phyloP scores from a whole-genome alignment of 2,113 vertebrate genomes.

The Lates calcarifer region DNA sequence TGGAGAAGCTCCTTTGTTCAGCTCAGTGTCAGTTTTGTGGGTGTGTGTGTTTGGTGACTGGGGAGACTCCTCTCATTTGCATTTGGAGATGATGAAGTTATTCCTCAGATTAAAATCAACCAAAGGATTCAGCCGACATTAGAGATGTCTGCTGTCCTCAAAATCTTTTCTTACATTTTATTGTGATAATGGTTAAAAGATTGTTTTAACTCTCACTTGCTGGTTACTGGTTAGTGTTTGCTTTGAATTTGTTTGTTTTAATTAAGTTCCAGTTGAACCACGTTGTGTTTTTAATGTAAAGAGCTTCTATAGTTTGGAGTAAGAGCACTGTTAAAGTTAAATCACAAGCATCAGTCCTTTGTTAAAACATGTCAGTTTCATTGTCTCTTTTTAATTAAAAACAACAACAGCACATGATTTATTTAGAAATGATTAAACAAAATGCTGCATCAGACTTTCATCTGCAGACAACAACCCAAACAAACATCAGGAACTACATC shows the following conservation, averaged over 20 bases:
- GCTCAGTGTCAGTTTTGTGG: not conserved
- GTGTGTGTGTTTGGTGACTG: not conserved
- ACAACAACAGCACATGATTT: not conserved
- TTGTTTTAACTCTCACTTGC: not conserved
- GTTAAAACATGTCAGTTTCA: too few relatives aligned
- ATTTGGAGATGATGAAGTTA: not conserved
- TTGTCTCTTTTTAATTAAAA: not conserved
- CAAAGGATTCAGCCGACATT: not conserved
- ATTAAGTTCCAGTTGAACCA: not conserved
- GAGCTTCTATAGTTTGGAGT: not conserved
- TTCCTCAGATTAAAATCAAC: slow-evolving; percentile 11
- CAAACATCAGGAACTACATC: not conserved
- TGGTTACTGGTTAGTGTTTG: too few relatives aligned
- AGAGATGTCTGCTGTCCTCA: not conserved
- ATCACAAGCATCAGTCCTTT: too few relatives aligned
- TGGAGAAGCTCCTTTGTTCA: not conserved
- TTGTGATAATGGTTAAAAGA: too few relatives aligned
- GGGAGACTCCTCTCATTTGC: not conserved
- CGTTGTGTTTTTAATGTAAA: not conserved
- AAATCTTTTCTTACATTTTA: too few relatives aligned
- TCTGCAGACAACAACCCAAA: not conserved
- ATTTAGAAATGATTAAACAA: not conserved
- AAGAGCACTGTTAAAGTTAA: too few relatives aligned
- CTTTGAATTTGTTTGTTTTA: not conserved
- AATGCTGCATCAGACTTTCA: not conserved